Percentiles rank a stretch among this genome's conserved stretches.
Evolutionary conservation across 2,888 invertebrate genomes (phyloP).

Genomic region (Latheticus oryzae): DNA sequence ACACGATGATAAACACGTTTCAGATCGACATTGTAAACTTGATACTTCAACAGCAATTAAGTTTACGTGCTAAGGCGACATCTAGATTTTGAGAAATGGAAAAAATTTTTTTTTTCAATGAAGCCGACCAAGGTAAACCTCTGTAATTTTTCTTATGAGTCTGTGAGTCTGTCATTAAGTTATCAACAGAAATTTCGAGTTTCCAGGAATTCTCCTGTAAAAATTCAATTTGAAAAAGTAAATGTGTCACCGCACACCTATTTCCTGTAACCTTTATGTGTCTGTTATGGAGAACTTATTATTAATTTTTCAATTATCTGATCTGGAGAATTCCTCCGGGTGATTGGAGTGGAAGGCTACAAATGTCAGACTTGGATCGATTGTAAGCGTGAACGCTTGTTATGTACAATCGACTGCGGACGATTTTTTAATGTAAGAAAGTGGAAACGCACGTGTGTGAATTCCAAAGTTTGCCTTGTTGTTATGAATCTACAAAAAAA

Average conservation of each 20-base stretch:
- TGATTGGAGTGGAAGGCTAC: slow-evolving; percentile 8
- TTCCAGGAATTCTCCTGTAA: slow-evolving; percentile 7
- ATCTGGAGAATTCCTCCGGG: slow-evolving; percentile 8
- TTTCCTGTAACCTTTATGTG: slow-evolving; percentile 9
- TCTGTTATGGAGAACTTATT: slow-evolving; percentile 2
- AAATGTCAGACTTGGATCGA: slow-evolving; percentile 6
- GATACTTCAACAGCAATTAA: slow-evolving; percentile 30
- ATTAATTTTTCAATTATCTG: slow-evolving; percentile 21
- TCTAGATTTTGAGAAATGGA: too few species aligned
- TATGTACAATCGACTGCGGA: too few species aligned
- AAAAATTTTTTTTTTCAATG: too few species aligned
- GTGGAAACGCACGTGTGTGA: too few species aligned
- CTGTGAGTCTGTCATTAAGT: too few species aligned
- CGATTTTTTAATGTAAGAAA: too few species aligned
- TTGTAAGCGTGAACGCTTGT: not conserved
- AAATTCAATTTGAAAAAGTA: slow-evolving; percentile 12
- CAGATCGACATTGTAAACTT: slow-evolving; percentile 27
- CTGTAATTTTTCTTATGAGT: too few species aligned
- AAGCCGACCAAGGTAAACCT: too few species aligned
- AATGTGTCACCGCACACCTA: slow-evolving; percentile 15
- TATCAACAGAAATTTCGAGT: slow-evolving; percentile 5
- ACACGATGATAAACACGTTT: slow-evolving; percentile 27
- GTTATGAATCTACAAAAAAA: too few species aligned
- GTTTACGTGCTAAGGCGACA: slow-evolving; percentile 28
- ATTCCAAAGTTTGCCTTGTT: too few species aligned